These are phyloP conservation scores for Drosophila ohnishii DNA, from an alignment of 1,140 invertebrate species.

Conservation along the genomic window DNA sequence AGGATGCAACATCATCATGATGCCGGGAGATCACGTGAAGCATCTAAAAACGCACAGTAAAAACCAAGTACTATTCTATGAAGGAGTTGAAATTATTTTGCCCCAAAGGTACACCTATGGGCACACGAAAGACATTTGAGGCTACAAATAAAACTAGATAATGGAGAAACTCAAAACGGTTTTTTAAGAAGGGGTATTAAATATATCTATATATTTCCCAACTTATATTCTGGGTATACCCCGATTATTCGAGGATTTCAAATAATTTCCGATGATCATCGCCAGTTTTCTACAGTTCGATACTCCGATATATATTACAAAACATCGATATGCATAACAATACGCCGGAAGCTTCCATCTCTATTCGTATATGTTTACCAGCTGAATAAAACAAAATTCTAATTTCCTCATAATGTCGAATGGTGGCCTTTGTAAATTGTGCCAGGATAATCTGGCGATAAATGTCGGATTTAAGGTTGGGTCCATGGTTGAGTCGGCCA, in stretches of 20 bases:
- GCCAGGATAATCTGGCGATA: neutral
- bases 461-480: neutral
- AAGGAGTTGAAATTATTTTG: neutral
- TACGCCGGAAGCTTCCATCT: neutral
- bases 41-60: neutral
- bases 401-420: neutral
- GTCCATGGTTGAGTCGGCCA: neutral
- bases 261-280: no score
- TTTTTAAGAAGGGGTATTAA: no score
- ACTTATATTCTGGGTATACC: no score
- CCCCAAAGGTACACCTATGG: neutral
- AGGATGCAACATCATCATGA: neutral
- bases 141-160: neutral
- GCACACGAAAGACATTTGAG: neutral
- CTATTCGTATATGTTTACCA: neutral
- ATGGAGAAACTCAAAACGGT: no score
- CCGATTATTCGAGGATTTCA: no score
- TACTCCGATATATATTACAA: no score
- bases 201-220: no score
- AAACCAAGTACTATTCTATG: neutral
- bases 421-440: conserved; percentile 13
- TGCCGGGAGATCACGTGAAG: neutral
- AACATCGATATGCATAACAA: neutral
- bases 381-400: neutral
- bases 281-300: neutral